Conservation (phyloP, 2,797 vertebrate species). For the Eulemur albifrons region DNA sequence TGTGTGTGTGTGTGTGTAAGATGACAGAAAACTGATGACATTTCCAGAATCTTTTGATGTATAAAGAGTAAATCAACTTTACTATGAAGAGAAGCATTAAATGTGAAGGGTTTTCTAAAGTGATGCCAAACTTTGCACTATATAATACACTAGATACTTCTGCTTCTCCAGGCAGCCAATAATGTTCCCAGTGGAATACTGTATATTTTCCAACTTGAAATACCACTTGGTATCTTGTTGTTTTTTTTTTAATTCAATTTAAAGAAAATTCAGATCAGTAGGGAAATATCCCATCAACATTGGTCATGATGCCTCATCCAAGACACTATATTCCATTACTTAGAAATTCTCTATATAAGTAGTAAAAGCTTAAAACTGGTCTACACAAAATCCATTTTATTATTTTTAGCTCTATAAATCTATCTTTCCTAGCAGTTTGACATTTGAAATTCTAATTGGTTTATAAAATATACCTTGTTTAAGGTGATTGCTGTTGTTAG, state of each 20-base stretch:
- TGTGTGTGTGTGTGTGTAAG: not conserved
- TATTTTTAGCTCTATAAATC: not conserved
- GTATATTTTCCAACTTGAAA: not conserved
- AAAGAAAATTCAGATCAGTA: conserved; percentile 8
- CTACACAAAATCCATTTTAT: not conserved
- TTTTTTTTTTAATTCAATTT: not conserved
- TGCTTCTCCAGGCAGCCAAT: not conserved
- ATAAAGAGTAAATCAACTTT: not conserved
- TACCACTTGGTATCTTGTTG: not conserved
- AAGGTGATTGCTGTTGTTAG: not conserved
- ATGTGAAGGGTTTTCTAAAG: not conserved
- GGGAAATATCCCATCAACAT: not conserved
- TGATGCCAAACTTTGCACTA: not conserved
- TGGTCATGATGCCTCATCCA: not conserved
- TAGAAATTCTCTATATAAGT: not conserved
- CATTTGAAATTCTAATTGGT: not conserved
- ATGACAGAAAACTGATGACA: not conserved
- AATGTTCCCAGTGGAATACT: not conserved
- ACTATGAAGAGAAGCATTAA: not conserved
- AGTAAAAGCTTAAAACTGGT: not conserved
- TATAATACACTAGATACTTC: not conserved
- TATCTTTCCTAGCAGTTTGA: not conserved
- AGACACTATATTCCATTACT: not conserved
- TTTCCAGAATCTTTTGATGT: not conserved
- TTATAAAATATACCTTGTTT: not conserved